phyloP scores from a whole-genome alignment of 2,888 invertebrate genomes.

The Xestia c-nigrum region DNA sequence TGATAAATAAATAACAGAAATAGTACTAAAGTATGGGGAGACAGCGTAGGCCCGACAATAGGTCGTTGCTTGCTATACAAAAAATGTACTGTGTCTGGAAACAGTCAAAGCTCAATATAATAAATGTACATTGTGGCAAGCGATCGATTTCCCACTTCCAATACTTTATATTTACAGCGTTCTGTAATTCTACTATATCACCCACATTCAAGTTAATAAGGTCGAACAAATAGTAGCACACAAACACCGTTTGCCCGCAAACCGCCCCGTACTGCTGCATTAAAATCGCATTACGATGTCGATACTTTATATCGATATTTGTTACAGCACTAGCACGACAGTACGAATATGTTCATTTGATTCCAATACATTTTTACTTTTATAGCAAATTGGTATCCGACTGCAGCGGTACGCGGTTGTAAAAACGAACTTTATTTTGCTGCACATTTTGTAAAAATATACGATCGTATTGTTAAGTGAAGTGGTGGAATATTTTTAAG shows the following conservation, averaged over 20 bases:
- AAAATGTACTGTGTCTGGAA: neutral
- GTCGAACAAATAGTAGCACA: slow-evolving; percentile 58
- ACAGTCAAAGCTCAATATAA: neutral
- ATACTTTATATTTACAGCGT: slow-evolving; percentile 35
- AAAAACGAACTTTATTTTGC: slow-evolving; percentile 62
- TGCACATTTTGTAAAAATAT: slow-evolving; percentile 58
- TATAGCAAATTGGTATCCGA: slow-evolving; percentile 62
- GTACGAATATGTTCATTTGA: slow-evolving; percentile 64
- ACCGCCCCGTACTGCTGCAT: slow-evolving; percentile 74
- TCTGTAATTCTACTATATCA: slow-evolving; percentile 42
- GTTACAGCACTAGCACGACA: slow-evolving; percentile 68
- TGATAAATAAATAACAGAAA: too few species aligned
- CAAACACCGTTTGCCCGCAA: slow-evolving; percentile 67
- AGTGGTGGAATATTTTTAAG: slow-evolving; percentile 47
- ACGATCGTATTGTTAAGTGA: slow-evolving; percentile 53
- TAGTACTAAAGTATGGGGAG: too few species aligned
- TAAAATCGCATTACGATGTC: slow-evolving; percentile 78
- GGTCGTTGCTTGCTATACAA: too few species aligned
- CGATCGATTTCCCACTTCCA: slow-evolving; percentile 3
- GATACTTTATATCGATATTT: slow-evolving; percentile 73
- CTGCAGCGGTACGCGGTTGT: slow-evolving; percentile 56
- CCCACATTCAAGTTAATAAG: slow-evolving; percentile 54
- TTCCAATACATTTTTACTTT: slow-evolving; percentile 65
- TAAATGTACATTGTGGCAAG: neutral
- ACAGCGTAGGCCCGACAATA: too few species aligned